Evolutionary conservation across 1,140 invertebrate species (phyloP).

Genomic region (Stegodyphus dumicola): DNA sequence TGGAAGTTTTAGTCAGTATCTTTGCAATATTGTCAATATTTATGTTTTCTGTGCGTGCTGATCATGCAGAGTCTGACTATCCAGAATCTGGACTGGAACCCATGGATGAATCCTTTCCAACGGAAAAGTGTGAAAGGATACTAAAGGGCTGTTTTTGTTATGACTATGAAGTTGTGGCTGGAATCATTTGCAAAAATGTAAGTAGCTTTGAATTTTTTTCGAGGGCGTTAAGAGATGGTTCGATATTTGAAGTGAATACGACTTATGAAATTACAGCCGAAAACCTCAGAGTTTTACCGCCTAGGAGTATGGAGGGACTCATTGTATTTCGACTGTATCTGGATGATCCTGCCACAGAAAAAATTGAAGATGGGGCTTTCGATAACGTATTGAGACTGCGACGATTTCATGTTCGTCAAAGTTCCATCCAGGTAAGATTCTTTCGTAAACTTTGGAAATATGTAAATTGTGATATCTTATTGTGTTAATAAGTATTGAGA

Average conservation of each 20-base stretch:
- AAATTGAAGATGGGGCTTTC: conserved; percentile 5
- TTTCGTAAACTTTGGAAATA: not conserved
- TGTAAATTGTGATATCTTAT: not conserved
- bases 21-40: too few species aligned
- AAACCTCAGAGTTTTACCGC: not conserved
- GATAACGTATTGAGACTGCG: conserved; percentile 15
- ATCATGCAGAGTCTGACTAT: too few species aligned
- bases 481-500: too few species aligned
- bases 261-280: not conserved
- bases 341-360: not conserved
- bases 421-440: conserved; percentile 23
- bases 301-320: not conserved
- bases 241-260: not conserved
- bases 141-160: not conserved
- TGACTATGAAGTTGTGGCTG: not conserved
- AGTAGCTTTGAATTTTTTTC: not conserved
- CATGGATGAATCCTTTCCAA: not conserved
- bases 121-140: not conserved
- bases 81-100: too few species aligned
- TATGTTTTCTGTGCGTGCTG: too few species aligned
- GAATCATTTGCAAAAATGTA: not conserved
- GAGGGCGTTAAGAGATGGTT: not conserved
- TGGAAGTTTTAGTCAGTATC: too few species aligned
- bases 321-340: conserved; percentile 5
- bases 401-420: conserved; percentile 20